Evolutionary conservation across 2,797 vertebrate genomes (phyloP), one percentile per base, ranked within the genome.

Genomic region (Pseudomugil gertrudae): DNA sequence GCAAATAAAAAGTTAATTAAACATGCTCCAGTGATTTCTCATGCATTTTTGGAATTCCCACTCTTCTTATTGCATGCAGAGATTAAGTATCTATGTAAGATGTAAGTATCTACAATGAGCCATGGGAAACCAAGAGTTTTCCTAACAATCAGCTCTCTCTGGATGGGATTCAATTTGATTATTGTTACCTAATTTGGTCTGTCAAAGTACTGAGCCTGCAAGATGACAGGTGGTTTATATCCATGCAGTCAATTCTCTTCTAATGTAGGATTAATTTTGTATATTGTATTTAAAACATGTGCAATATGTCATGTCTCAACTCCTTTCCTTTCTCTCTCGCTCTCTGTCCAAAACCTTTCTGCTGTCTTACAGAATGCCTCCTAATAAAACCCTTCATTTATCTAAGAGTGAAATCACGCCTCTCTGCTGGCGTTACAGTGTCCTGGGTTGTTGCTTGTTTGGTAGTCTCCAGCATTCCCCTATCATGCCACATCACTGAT

Each of bases 321-420:
- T 23, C 27, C 29, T 27, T 19, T 63, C 23, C 29, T 40, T 27
- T 66, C 36, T 50, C 45, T 72, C 40, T 66, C 15, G 75, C 62
- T 29, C 35, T 63, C 14, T 54, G 43, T 70, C 62, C 68, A 63
- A 52, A 35, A 73, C 30, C 70, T 69, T 71, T 73, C 56, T 43
- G 52, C 50, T 35, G 27, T 59, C 58, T 69, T 59, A 29, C 50
- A 19, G 3, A 76, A 63, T 76, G 79, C 87, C 78, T 67, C 65
- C 67, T 89, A 87, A 91, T 89, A 85, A 69, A 78, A 86, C 80
- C 91, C 79, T 73, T 86, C 24, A 11, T 80, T 89, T 84, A 89
- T 91, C 87, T 89, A 21, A 69, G 53, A 69, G 66, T 70, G 54
- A 80, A 66, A 86, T 87, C 80, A 35, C 53, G 40, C 69, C 89